phyloP scores from a whole-genome alignment of 2,888 invertebrate genomes.

The Chymomyza amoena region DNA sequence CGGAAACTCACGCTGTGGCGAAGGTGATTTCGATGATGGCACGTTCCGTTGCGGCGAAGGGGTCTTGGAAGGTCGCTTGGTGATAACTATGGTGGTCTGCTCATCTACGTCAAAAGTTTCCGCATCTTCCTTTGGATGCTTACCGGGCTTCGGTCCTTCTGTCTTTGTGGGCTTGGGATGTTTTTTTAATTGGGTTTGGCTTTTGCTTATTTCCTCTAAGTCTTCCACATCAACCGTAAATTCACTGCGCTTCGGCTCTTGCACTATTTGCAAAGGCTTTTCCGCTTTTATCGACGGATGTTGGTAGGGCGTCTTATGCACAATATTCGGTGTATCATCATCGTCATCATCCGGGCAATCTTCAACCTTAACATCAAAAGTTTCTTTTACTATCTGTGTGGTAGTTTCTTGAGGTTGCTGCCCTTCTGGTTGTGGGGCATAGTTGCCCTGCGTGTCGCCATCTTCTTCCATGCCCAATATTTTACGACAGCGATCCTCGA shows the following conservation, averaged over 20 bases:
- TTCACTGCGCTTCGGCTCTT: slow-evolving; percentile 27
- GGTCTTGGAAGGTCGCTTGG: slow-evolving; percentile 18
- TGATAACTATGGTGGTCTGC: slow-evolving; percentile 44
- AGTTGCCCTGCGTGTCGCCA: slow-evolving; percentile 73
- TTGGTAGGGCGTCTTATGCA: slow-evolving; percentile 20
- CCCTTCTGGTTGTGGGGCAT: slow-evolving; percentile 35
- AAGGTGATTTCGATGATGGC: slow-evolving; percentile 11
- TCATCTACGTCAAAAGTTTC: slow-evolving; percentile 45
- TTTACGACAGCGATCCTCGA: slow-evolving; percentile 85
- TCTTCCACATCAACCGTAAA: slow-evolving; percentile 38
- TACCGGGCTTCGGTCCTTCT: not conserved
- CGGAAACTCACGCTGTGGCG: not conserved
- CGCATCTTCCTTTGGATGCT: slow-evolving; percentile 30
- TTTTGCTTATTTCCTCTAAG: slow-evolving; percentile 18
- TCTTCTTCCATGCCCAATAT: slow-evolving; percentile 83
- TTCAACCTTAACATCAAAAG: slow-evolving; percentile 72
- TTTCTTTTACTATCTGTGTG: slow-evolving; percentile 24
- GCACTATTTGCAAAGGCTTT: slow-evolving; percentile 32
- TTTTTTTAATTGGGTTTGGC: slow-evolving; percentile 1
- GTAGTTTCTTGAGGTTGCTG: slow-evolving; percentile 28
- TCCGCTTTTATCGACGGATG: slow-evolving; percentile 56
- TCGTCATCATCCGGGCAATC: slow-evolving; percentile 74
- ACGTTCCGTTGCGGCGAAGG: slow-evolving; percentile 1
- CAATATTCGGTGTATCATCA: slow-evolving; percentile 46
- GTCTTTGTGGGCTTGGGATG: not conserved